A percentile compares a stretch with the other conserved stretches of the same genome.
Evolutionary conservation across 2,113 vertebrate genomes (phyloP).

Genomic region (Catharus minimus): DNA sequence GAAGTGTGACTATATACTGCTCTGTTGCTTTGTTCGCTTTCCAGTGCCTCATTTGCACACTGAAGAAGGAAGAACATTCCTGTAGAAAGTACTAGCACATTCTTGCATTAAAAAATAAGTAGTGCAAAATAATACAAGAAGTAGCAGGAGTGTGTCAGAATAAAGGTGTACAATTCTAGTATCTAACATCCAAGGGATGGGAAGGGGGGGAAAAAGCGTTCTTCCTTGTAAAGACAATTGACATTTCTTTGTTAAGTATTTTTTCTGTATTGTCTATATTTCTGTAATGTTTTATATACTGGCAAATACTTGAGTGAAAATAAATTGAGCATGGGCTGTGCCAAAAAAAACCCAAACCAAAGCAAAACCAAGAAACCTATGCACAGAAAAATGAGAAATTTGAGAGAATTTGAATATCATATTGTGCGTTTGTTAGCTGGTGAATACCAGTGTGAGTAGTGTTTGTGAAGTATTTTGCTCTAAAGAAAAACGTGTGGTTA

Average conservation of each 20-base stretch:
- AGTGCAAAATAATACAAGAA: not conserved
- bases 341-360: not conserved
- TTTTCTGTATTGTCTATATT: not conserved
- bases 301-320: not conserved
- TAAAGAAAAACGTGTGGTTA: conserved; percentile 19
- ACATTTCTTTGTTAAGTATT: not conserved
- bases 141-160: not conserved
- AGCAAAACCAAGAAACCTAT: not conserved
- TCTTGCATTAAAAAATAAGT: not conserved
- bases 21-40: not conserved
- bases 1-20: not conserved
- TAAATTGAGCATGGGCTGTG: not conserved
- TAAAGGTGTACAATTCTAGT: not conserved
- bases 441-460: not conserved
- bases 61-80: not conserved
- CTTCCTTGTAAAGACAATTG: not conserved
- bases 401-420: not conserved
- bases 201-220: fast-evolving
- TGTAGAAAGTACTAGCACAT: not conserved
- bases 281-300: not conserved
- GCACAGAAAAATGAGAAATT: not conserved
- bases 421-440: not conserved
- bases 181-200: not conserved
- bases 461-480: conserved; percentile 9
- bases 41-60: not conserved